Base-by-base conservation (phyloP, 2,113 vertebrate species). In the Nibea albiflora region DNA sequence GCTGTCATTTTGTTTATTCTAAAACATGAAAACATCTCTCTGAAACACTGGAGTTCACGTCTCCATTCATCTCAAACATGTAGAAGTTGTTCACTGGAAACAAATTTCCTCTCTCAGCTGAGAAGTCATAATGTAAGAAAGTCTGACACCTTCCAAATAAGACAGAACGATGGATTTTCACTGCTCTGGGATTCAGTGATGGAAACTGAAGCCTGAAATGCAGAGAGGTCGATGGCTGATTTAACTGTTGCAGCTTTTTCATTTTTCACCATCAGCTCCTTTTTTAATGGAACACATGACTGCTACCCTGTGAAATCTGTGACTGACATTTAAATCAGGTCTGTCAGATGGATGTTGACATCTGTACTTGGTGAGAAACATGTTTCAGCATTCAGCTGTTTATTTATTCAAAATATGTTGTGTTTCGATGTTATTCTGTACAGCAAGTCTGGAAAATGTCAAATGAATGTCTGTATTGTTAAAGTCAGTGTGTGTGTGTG, bases 81-180 rank as follows among this genome's bases (percentile, higher is more conserved):
- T 26, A 26, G 5, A 57, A 57, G 54, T 14, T 16, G 8, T 20
- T 52, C 19, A 52, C 16, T 50, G 49, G 5, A 47, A 15, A 47
- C 14, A 47, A 5, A 47, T 14, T 47, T 44, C 53, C 14, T 35
- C 53, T 42, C n/a, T 61, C 35, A 47, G 73, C 47, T 54, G 24
- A 46, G 54, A 61, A 46, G 46, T 26, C 56, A 15, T 9, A 58
- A 26, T 26, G 22, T 26, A 31, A 60, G 26, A 28, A 28, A 28
- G 28, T 31, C 28, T 31, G 28, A 83, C 85, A 67, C 11, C 39
- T 76, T 62, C 53, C 68, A 79, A 83, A 73, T 79, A n/a, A 73
- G 53, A 57, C 16, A 71, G 22, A 53, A 49, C 67, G 54, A 75
- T 44, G 31, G 62, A 76, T 80, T 85, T 68, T 20, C 54, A 44